These are phyloP conservation scores for Vidua macroura DNA, from an alignment of 2,113 vertebrate species.

Conservation along the genomic window DNA sequence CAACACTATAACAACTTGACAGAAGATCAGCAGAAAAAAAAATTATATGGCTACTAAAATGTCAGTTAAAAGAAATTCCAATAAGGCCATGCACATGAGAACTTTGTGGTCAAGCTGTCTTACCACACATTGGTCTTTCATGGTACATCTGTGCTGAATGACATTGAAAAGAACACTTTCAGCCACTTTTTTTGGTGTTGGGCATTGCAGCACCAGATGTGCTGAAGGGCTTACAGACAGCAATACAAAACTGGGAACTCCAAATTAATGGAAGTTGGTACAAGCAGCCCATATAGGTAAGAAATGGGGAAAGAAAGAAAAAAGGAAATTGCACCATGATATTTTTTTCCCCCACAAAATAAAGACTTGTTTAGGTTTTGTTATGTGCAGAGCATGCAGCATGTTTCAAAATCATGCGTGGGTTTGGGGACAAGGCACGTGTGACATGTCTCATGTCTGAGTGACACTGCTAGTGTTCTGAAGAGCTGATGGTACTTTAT, in stretches of 20 bases:
- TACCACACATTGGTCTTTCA: neutral
- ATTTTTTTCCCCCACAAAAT: neutral
- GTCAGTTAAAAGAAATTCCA: neutral
- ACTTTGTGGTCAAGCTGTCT: neutral
- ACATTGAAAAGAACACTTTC: neutral
- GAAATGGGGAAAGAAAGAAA: neutral
- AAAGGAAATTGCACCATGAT: neutral
- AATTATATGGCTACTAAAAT: neutral
- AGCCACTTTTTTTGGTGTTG: neutral
- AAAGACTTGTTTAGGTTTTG: neutral
- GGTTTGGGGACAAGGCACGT: neutral
- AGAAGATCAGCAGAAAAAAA: neutral
- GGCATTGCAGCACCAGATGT: neutral
- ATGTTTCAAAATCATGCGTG: neutral
- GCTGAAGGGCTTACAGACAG: neutral
- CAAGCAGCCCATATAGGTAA: neutral
- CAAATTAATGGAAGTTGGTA: neutral
- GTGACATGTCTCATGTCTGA: neutral
- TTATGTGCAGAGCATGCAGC: neutral
- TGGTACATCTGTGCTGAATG: neutral
- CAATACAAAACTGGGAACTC: neutral
- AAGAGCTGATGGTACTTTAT: neutral
- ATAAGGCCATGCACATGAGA: neutral
- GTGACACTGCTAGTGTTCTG: neutral
- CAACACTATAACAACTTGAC: neutral